Conservation (phyloP, 2,888 invertebrate species). For the Netelia fuscicornis region DNA sequence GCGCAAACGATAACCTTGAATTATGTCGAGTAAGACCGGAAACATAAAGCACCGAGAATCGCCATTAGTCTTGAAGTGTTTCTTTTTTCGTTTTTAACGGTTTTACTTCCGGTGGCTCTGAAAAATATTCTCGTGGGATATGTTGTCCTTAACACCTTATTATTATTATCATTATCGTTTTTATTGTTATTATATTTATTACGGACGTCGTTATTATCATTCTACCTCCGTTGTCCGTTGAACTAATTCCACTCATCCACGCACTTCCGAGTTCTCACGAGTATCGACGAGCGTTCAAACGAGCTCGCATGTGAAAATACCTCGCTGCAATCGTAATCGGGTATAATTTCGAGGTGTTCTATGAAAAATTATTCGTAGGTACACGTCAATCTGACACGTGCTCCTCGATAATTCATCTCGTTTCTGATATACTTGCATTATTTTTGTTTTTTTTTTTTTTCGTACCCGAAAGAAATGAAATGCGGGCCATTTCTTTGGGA, state of each 20-base stretch:
- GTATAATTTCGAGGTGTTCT: not conserved
- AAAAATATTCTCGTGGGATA: constrained; percentile 59
- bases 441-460: constrained; percentile 10
- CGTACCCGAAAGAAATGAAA: not conserved
- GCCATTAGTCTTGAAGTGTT: constrained; percentile 19
- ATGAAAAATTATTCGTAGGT: constrained; percentile 45
- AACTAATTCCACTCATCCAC: constrained; percentile 33
- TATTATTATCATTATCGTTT: constrained; percentile 17
- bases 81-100: constrained; percentile 42
- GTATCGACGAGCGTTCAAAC: constrained; percentile 29
- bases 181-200: not conserved
- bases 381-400: constrained; percentile 36
- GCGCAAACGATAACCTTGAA: not conserved
- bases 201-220: not conserved
- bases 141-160: constrained; percentile 60
- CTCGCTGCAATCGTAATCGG: constrained; percentile 28
- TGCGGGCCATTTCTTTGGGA: no score
- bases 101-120: constrained; percentile 47
- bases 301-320: constrained; percentile 44
- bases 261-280: constrained; percentile 62
- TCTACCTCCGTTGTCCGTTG: not conserved
- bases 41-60: constrained; percentile 3
- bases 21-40: constrained; percentile 41
- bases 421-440: constrained; percentile 1
- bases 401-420: not conserved